Base-by-base conservation (phyloP, 2,888 invertebrate genomes). In the Cetonia aurata region DNA sequence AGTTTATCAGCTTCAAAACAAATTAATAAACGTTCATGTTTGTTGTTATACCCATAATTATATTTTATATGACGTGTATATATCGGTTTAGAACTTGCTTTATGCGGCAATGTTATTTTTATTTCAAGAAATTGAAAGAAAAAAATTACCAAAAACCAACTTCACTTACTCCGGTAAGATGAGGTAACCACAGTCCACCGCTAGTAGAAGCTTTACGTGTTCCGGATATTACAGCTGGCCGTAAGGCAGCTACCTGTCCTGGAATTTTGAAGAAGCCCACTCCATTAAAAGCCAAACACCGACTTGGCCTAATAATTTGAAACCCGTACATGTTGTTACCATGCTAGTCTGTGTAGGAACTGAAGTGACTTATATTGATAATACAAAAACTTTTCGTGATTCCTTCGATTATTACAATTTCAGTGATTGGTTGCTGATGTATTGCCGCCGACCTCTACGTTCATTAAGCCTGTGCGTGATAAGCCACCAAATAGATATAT, bases 131-230 rank as follows among this genome's bases (percentile, higher is more conserved):
- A 8, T 8, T 31, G 8, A 12, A 8, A 33, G 33, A 56, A 12
- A 33, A 13, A 33, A 56, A 56, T 1, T 56, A 12, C 4, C 9
- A 9, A 56, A 33, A 25, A 42, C 8, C 8, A 37, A 37, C 10
- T 37, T 37, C 37, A 82, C 83, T 76, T 82, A 85, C 86, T 71
- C 80, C 77, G 72, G 81, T 82, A 56, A 80, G 72, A 72, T 80
- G 81, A 9, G 83, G 81, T 33, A 82, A 71, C 82, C 83, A 82
- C 57, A 82, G 73, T 53, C 81, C 80, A 12, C 80, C 77, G 1
- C 81, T 79, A 57, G 82, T 84, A 59, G 83, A 85, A 37, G 77
- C 80, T 55, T 73, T 69, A 67, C 80, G 74, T 19, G 56, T 60
- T 17, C 62, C 53, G 9, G 19, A 33, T 17, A 76, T 17, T 19